These are phyloP conservation scores for Dynastes hyllus DNA, from an alignment of 2,888 invertebrate species.

Conservation along the genomic window DNA sequence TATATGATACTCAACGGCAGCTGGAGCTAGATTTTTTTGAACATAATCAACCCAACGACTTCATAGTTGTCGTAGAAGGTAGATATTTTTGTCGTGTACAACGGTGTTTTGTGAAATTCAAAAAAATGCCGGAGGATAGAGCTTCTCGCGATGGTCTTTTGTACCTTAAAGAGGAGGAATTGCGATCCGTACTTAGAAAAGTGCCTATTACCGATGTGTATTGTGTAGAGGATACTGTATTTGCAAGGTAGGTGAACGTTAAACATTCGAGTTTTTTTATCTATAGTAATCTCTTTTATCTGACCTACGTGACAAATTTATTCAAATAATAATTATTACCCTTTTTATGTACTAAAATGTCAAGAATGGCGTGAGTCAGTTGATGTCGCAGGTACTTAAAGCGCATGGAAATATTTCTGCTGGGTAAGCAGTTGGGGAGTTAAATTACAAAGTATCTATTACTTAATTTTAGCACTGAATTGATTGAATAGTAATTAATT, in stretches of 20 bases:
- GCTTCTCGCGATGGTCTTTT: constrained; percentile 82
- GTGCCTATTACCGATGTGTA: constrained; percentile 85
- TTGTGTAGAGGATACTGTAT: constrained; percentile 87
- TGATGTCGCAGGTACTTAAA: neutral
- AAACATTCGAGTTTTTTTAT: constrained; percentile 20
- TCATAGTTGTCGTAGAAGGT: constrained; percentile 39
- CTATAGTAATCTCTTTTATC: constrained; percentile 4
- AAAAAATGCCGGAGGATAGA: constrained; percentile 74
- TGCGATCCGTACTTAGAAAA: constrained; percentile 80
- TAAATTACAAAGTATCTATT: neutral
- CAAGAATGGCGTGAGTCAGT: constrained; percentile 28
- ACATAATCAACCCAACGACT: constrained; percentile 21
- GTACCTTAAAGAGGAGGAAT: constrained; percentile 80
- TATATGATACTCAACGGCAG: constrained; percentile 43
- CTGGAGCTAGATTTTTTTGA: constrained; percentile 34
- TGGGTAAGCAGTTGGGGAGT: no score
- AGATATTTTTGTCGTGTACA: constrained; percentile 31
- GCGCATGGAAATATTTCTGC: no score
- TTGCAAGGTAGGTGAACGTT: constrained; percentile 82
- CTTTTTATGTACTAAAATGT: constrained; percentile 10
- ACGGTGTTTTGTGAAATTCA: constrained; percentile 45
- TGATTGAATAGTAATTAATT: neutral
- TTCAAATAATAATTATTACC: constrained; percentile 1
- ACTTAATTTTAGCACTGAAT: neutral
- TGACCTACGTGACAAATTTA: constrained; percentile 1